Conservation (phyloP, 2,113 vertebrate genomes). For the Corythaeola cristata region DNA sequence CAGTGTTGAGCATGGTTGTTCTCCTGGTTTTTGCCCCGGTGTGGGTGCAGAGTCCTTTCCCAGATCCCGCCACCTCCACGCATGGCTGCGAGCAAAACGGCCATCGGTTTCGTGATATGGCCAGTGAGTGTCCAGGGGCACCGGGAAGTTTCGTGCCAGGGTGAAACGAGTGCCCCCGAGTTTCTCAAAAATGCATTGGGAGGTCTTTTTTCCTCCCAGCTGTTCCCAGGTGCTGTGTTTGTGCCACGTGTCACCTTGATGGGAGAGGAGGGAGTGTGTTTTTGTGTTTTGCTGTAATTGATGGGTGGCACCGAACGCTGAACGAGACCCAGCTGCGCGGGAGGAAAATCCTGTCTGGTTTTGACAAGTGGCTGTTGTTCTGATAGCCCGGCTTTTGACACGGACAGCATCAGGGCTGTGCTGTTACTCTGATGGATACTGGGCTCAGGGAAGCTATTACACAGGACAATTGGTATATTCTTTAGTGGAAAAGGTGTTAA, state of each 20-base stretch:
- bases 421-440: background rate
- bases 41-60: background rate
- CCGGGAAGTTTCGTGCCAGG: background rate
- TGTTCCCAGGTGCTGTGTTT: background rate
- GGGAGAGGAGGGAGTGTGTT: background rate
- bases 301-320: background rate
- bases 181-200: background rate
- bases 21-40: background rate
- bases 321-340: background rate
- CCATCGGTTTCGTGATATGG: fast-evolving
- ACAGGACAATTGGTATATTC: background rate
- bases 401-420: background rate
- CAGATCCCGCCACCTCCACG: background rate
- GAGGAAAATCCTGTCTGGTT: background rate
- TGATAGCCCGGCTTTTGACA: background rate
- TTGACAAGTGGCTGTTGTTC: background rate
- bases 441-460: background rate
- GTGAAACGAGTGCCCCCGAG: background rate
- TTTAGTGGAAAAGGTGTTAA: background rate
- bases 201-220: background rate
- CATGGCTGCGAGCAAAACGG: fast-evolving
- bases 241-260: background rate
- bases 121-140: background rate
- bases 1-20: background rate
- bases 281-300: background rate